A percentile compares a stretch with the other conserved stretches of the same genome.
Conservation (phyloP, 1,140 invertebrate genomes). For the Trachymyrmex septentrionalis region DNA sequence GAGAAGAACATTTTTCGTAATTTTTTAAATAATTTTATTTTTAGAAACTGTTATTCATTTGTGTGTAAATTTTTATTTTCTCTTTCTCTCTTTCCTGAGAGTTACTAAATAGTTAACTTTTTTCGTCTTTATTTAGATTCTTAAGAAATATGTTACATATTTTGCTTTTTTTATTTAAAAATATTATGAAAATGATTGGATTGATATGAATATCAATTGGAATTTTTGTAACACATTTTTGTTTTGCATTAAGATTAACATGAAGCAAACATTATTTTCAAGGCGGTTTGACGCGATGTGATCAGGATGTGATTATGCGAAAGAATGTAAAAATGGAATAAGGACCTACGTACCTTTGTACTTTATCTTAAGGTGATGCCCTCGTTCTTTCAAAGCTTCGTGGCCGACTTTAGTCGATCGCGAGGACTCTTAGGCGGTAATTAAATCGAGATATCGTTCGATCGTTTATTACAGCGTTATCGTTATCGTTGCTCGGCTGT, state of each 20-base stretch:
- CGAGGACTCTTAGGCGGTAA: constrained; percentile 57
- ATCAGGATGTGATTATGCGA: not conserved
- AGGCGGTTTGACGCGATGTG: constrained; percentile 47
- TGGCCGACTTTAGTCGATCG: constrained; percentile 63
- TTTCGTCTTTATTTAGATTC: not conserved
- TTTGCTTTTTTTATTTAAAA: not conserved
- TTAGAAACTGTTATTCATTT: not conserved
- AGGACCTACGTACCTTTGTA: constrained; percentile 79
- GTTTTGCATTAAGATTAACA: not conserved
- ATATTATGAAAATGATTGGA: not conserved
- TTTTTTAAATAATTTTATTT: not conserved
- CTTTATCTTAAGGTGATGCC: constrained; percentile 83
- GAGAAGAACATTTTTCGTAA: too few relatives aligned
- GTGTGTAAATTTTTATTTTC: not conserved
- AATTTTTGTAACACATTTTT: not conserved
- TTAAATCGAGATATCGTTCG: constrained; percentile 46
- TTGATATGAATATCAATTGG: not conserved
- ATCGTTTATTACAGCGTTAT: constrained; percentile 36
- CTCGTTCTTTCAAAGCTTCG: constrained; percentile 85
- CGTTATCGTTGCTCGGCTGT: constrained; percentile 41
- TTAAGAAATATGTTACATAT: not conserved
- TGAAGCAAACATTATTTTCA: constrained; percentile 38
- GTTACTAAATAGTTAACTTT: not conserved
- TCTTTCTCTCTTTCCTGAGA: not conserved
- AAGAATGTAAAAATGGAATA: constrained; percentile 40